These are phyloP conservation scores for Dolichomitus sp. DNA, from an alignment of 2,888 invertebrate species.

Conservation along the genomic window DNA sequence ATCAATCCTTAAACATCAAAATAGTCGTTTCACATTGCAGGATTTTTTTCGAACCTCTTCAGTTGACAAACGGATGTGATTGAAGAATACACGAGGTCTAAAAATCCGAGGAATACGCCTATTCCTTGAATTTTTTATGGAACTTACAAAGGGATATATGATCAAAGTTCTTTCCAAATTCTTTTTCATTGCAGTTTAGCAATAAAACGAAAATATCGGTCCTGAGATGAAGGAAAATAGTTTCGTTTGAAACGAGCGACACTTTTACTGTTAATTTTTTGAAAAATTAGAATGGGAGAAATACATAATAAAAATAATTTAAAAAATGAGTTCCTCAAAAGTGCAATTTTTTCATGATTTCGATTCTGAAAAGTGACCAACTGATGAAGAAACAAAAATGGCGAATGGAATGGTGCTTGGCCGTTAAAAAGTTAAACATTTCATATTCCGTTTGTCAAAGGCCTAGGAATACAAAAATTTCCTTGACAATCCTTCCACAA, in stretches of 20 bases:
- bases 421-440: neutral
- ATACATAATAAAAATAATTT: too few species aligned
- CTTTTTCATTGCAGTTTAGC: neutral
- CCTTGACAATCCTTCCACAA: neutral
- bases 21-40: neutral
- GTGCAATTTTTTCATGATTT: too few species aligned
- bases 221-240: neutral
- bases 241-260: conserved; percentile 8
- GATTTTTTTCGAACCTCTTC: neutral
- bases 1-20: neutral
- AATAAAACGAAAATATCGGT: neutral
- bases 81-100: too few species aligned
- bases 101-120: conserved; percentile 1
- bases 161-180: neutral
- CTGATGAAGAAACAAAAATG: too few species aligned
- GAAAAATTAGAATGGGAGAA: conserved; percentile 8
- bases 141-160: neutral
- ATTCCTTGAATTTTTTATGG: neutral
- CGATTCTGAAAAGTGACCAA: too few species aligned
- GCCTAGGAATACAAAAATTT: neutral
- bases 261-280: conserved; percentile 51
- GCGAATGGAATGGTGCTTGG: too few species aligned
- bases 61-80: too few species aligned
- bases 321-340: too few species aligned
- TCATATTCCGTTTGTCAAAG: neutral